These are phyloP conservation scores for Musca vetustissima DNA, from an alignment of 1,140 invertebrate species.

Conservation along the genomic window DNA sequence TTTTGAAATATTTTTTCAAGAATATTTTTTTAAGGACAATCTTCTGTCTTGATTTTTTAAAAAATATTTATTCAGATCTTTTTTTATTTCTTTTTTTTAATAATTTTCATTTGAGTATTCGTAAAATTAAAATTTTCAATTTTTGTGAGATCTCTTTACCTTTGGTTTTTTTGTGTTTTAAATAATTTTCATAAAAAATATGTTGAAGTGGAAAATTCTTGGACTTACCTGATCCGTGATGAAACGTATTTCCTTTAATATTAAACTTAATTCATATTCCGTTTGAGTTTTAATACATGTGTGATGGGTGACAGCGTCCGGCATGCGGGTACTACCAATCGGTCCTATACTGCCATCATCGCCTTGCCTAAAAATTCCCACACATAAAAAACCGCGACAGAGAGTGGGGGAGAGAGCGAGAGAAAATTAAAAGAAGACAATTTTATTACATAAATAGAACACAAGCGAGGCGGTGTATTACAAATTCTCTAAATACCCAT, in stretches of 20 bases:
- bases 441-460: too few relatives aligned
- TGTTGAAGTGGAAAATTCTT: neutral
- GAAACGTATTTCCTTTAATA: slow-evolving; percentile 91
- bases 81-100: too few relatives aligned
- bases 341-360: slow-evolving; percentile 56
- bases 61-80: too few relatives aligned
- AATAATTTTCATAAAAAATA: too few relatives aligned
- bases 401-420: neutral
- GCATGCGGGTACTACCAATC: slow-evolving; percentile 61
- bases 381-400: neutral
- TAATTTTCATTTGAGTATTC: too few relatives aligned
- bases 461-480: neutral
- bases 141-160: neutral
- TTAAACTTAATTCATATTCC: slow-evolving; percentile 87
- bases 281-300: slow-evolving; percentile 72
- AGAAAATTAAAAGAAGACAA: neutral
- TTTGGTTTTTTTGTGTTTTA: too few relatives aligned
- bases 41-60: too few relatives aligned
- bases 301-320: slow-evolving; percentile 63
- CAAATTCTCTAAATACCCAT: slow-evolving; percentile 42
- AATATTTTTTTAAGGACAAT: too few relatives aligned
- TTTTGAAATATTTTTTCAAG: too few relatives aligned
- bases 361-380: slow-evolving; percentile 45
- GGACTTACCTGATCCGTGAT: slow-evolving; percentile 67
- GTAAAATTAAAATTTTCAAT: too few relatives aligned